These are phyloP conservation scores for Opisthograptis luteolata DNA, from an alignment of 2,888 invertebrate genomes.

Conservation along the genomic window DNA sequence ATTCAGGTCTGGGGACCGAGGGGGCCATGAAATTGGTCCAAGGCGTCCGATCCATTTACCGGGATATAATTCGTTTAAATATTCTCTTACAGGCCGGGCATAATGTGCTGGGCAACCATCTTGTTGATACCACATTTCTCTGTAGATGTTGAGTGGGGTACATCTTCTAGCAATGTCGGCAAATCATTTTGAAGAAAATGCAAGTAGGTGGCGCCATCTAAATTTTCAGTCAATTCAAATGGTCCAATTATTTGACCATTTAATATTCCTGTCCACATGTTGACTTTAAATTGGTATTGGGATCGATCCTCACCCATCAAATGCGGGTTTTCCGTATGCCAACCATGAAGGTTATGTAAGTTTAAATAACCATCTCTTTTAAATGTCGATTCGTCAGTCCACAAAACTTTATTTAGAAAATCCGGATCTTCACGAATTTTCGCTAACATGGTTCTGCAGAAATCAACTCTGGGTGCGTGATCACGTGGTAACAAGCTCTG, in stretches of 20 bases:
- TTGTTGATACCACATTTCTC: not conserved
- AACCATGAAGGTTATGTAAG: not conserved
- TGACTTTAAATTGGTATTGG: conserved; percentile 1
- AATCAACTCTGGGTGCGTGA: too few relatives aligned
- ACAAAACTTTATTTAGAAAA: too few relatives aligned
- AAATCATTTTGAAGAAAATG: conserved; percentile 1
- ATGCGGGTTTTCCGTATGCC: not conserved
- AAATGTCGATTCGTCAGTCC: not conserved
- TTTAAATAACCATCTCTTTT: not conserved
- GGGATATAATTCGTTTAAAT: not conserved
- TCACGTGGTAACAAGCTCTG: too few relatives aligned
- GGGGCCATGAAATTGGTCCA: not conserved
- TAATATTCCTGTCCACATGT: not conserved
- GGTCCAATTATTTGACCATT: not conserved
- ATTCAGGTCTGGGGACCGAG: not conserved
- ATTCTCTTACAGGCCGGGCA: not conserved
- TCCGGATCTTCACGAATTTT: too few relatives aligned
- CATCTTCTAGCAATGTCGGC: not conserved
- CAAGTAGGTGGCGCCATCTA: not conserved
- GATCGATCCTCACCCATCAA: not conserved
- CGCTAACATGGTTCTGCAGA: too few relatives aligned
- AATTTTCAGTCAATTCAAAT: not conserved
- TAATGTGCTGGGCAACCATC: conserved; percentile 3
- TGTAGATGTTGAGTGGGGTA: not conserved
- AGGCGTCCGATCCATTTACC: conserved; percentile 1